phyloP scores from a whole-genome alignment of 2,888 invertebrate species.

The Quadriops clusia region DNA sequence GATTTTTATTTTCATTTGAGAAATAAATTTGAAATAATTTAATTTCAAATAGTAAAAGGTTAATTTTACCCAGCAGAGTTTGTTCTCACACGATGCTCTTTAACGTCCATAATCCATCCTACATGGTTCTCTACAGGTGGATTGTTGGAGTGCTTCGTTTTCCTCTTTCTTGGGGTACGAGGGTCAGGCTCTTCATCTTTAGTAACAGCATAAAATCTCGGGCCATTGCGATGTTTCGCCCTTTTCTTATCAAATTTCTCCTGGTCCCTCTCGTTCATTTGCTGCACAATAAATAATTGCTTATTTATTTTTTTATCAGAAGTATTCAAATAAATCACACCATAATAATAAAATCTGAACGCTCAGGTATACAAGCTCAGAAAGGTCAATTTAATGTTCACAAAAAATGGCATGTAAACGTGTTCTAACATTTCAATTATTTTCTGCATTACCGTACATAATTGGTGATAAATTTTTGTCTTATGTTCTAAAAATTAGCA shows the following conservation, averaged over 20 bases:
- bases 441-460: too few relatives aligned
- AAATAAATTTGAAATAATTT: constrained; percentile 2
- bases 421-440: too few relatives aligned
- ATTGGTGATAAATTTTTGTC: too few relatives aligned
- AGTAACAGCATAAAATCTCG: constrained; percentile 89
- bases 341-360: too few relatives aligned
- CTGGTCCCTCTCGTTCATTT: constrained; percentile 14
- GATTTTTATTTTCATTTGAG: constrained; percentile 1
- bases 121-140: constrained; percentile 92
- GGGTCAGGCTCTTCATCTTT: constrained; percentile 60
- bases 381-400: too few relatives aligned
- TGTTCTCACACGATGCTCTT: constrained; percentile 69
- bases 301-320: too few relatives aligned
- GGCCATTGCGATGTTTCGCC: constrained; percentile 45
- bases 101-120: constrained; percentile 94
- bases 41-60: neutral
- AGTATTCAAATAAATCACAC: too few relatives aligned
- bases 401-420: too few relatives aligned
- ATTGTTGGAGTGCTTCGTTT: constrained; percentile 84
- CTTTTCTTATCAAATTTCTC: constrained; percentile 13
- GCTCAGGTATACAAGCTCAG: too few relatives aligned
- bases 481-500: too few relatives aligned
- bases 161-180: constrained; percentile 67
- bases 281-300: too few relatives aligned
- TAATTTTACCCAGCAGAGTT: constrained; percentile 55